A percentile compares a stretch with the other conserved stretches of the same genome.
phyloP scores from a whole-genome alignment of 2,113 vertebrate genomes.

The Protobothrops mucrosquamatus region DNA sequence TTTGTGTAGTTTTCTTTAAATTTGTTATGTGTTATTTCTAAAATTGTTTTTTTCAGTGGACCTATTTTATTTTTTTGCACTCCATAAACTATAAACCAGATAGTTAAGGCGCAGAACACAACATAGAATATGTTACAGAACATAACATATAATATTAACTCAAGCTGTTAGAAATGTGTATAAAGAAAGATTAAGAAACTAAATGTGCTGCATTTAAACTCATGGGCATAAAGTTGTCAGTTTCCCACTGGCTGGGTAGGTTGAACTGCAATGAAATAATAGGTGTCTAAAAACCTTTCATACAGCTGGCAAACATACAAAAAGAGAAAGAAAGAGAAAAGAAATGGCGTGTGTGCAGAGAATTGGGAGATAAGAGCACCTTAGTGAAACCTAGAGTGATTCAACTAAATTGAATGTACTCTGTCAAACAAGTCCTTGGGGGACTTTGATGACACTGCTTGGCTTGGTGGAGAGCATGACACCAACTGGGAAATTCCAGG shows the following conservation, averaged over 20 bases:
- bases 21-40: background rate
- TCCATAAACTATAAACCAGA: background rate
- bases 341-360: background rate
- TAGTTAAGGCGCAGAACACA: background rate
- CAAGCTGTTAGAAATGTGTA: background rate
- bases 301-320: background rate
- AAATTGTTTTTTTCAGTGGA: background rate
- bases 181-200: background rate
- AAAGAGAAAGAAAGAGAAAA: background rate
- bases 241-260: background rate
- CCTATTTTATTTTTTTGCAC: background rate
- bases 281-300: background rate
- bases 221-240: background rate
- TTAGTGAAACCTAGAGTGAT: background rate
- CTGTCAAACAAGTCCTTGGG: background rate
- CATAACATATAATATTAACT: background rate
- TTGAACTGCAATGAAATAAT: background rate
- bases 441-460: background rate
- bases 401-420: background rate
- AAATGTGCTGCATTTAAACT: background rate
- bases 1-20: background rate
- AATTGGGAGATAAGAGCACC: background rate
- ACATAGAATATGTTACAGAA: background rate
- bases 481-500: background rate
- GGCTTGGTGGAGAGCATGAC: background rate